These are phyloP conservation scores for Petroica traversi DNA, from an alignment of 2,113 vertebrate genomes.

Conservation along the genomic window DNA sequence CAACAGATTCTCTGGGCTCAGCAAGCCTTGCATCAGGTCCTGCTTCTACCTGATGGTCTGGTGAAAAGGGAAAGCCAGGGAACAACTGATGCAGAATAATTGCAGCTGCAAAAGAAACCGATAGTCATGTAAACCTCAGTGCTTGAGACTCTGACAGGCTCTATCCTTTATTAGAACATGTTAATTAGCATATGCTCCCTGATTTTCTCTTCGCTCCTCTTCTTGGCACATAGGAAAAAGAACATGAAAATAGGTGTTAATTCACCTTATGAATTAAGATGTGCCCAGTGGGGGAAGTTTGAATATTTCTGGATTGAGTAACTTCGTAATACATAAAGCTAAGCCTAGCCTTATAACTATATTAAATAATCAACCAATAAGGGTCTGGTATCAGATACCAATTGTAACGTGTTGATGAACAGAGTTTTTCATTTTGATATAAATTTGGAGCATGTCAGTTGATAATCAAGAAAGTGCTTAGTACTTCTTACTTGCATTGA, in stretches of 20 bases:
- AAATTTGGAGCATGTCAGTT: background rate
- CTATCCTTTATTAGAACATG: conserved; percentile 3
- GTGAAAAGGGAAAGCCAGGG: background rate
- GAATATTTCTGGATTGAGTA: conserved; percentile 56
- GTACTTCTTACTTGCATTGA: background rate
- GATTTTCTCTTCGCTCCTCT: conserved; percentile 17
- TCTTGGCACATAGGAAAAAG: background rate
- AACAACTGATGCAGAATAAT: background rate
- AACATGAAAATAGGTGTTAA: conserved; percentile 48
- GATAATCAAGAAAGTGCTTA: background rate
- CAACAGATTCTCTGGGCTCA: background rate
- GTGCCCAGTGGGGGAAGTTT: background rate
- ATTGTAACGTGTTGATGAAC: conserved; percentile 1
- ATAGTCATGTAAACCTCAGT: background rate
- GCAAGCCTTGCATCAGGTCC: background rate
- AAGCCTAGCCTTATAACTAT: conserved; percentile 1
- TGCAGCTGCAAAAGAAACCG: background rate
- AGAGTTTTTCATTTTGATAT: conserved; percentile 14
- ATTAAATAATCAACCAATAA: conserved; percentile 65
- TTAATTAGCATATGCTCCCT: conserved; percentile 35
- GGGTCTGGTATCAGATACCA: conserved; percentile 54
- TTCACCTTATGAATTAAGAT: conserved; percentile 76
- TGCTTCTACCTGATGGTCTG: background rate
- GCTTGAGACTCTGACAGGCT: background rate
- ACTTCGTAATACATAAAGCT: conserved; percentile 53